These are phyloP conservation scores for Xylocampa areola DNA, from an alignment of 2,888 invertebrate genomes.

Conservation along the genomic window DNA sequence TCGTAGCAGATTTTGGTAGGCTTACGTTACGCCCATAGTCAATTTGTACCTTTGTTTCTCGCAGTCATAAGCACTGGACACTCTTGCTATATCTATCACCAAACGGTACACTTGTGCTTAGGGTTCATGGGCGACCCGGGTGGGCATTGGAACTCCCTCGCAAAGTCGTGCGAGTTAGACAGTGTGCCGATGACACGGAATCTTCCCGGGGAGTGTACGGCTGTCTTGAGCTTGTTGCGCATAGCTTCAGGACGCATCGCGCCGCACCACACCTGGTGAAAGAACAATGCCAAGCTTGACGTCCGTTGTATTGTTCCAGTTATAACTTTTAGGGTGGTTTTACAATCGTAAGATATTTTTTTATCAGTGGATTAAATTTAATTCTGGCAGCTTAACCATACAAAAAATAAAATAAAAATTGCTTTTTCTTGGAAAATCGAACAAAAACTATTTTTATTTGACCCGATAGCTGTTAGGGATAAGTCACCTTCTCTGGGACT, in stretches of 20 bases:
- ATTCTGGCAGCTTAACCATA: too few relatives aligned
- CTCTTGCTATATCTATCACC: too few relatives aligned
- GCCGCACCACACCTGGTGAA: constrained; percentile 93
- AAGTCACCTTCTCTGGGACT: too few relatives aligned
- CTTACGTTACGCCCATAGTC: not conserved
- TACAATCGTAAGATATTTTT: not conserved
- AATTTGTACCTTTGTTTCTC: not conserved
- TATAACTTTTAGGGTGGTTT: too few relatives aligned
- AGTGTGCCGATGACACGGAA: constrained; percentile 95
- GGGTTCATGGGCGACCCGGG: constrained; percentile 95
- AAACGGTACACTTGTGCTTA: constrained; percentile 93
- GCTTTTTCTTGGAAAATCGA: too few relatives aligned
- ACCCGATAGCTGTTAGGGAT: too few relatives aligned
- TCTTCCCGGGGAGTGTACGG: constrained; percentile 95
- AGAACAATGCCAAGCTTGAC: too few relatives aligned
- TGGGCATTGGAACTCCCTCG: constrained; percentile 92
- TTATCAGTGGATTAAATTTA: too few relatives aligned
- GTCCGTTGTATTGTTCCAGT: too few relatives aligned
- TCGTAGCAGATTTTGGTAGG: not conserved
- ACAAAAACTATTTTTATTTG: too few relatives aligned
- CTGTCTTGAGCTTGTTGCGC: constrained; percentile 94
- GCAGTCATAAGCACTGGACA: too few relatives aligned
- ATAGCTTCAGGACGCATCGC: constrained; percentile 95
- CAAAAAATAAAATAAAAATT: too few relatives aligned
- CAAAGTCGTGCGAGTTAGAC: constrained; percentile 94